Base-by-base conservation (phyloP, 2,113 vertebrate genomes). In the Xyliphius kryptos region DNA sequence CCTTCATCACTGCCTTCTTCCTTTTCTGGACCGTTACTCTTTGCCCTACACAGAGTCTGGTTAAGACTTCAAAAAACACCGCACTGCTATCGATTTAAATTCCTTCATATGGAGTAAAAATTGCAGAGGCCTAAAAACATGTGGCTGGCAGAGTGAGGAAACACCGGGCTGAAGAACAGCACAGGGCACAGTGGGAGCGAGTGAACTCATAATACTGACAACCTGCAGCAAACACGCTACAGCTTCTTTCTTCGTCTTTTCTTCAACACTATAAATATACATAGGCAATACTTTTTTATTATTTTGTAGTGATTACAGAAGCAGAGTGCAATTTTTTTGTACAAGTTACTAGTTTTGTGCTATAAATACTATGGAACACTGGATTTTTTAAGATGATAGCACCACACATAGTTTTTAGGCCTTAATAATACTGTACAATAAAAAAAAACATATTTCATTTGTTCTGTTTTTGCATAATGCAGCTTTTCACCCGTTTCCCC, bases 301-400 rank as follows among this genome's bases (percentile, higher is more conserved):
- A n/a, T n/a, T 86, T 94, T 92, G 92, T 97, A 94, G 91, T 98
- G 95, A 98, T 96, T 87, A 98, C 92, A 97, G 94, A 95, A 97
- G 96, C 93, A 83, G 93, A 97, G 95, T 97, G 95, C 95, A 98
- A 97, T 95, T 97, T 64, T 56, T 56, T 56, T 47, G 91, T 97
- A 98, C 92, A 96, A 92, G 93, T 96, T 92, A 93, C 92, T 96
- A 95, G 91, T 97, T 66, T 90, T 98, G 96, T 98, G 96, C 96
- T 97, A 97, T 97, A 97, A 97, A 97, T 96, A 97, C 94, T 97
- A 97, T 97, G 92, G n/a, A 98, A 97, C 92, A 97, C 91, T 89
- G 90, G 91, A 84, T 84, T 65, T 92, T 80, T 74, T 67, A 92
- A 91, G 92, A 92, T 95, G 93, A 86, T 93, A 87, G 94, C 97